phyloP scores from a whole-genome alignment of 1,140 invertebrate species.

The Parasteatoda tepidariorum region DNA sequence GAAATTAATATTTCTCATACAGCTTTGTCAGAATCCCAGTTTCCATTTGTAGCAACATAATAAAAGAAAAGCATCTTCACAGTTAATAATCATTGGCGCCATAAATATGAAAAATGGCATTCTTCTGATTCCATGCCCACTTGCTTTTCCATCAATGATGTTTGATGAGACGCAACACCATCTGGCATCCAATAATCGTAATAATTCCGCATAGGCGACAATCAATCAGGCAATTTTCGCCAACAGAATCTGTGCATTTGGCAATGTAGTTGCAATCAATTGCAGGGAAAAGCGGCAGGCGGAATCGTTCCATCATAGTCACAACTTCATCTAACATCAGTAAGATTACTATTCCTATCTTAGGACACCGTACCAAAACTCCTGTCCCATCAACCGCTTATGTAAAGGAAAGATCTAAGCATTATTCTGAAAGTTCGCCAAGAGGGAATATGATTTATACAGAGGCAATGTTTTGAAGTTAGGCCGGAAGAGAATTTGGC shows the following conservation, averaged over 20 bases:
- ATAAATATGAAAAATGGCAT: no score
- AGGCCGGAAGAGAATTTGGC: no score
- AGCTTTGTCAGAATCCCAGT: neutral
- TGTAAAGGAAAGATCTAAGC: no score
- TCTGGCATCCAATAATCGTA: conserved; percentile 30
- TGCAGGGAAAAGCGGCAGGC: neutral
- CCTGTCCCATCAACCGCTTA: no score
- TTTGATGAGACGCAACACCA: neutral
- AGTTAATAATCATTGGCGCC: neutral
- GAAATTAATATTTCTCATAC: neutral
- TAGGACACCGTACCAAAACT: no score
- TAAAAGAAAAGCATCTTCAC: neutral
- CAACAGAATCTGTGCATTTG: conserved; percentile 25
- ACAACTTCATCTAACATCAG: conserved; percentile 19
- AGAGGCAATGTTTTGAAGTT: no score
- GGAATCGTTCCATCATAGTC: conserved; percentile 38
- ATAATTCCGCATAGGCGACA: conserved; percentile 10
- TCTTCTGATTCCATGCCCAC: no score
- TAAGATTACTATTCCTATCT: neutral
- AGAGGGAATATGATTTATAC: no score
- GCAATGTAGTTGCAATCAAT: conserved; percentile 21
- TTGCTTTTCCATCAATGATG: no score
- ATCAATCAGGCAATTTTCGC: conserved; percentile 33
- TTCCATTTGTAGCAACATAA: neutral
- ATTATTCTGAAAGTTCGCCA: no score